phyloP scores from a whole-genome alignment of 1,140 invertebrate genomes.

The Batillaria attramentaria region DNA sequence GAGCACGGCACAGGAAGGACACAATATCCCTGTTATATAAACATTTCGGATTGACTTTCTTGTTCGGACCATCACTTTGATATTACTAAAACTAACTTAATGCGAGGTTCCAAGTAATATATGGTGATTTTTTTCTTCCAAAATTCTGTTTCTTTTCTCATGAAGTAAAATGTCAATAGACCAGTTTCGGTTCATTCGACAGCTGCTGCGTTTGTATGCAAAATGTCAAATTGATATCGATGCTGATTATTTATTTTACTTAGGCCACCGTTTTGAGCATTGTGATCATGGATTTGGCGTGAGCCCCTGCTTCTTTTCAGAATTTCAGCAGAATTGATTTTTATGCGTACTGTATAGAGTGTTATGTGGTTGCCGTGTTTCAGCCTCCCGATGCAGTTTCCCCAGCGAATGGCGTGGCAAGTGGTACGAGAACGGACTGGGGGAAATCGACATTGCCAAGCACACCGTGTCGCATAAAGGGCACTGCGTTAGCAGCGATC shows the following conservation, averaged over 20 bases:
- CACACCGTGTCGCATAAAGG: conserved; percentile 37
- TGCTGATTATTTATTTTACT: background rate
- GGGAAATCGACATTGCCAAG: conserved; percentile 37
- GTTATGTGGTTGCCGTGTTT: background rate
- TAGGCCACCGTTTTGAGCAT: background rate
- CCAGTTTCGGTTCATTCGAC: background rate
- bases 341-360: background rate
- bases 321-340: background rate
- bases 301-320: background rate
- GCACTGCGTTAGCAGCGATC: conserved; percentile 33
- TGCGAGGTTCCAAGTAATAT: background rate
- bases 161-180: too few relatives aligned
- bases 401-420: conserved; percentile 42
- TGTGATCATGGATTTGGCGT: background rate
- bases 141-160: background rate
- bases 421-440: conserved; percentile 44
- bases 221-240: background rate
- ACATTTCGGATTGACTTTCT: too few relatives aligned
- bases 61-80: too few relatives aligned
- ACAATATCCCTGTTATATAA: too few relatives aligned
- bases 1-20: too few relatives aligned
- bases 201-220: background rate
- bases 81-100: too few relatives aligned
- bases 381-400: conserved; percentile 40
- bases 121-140: background rate